Base-by-base conservation (phyloP, 2,888 invertebrate species). In the Nebria brevicollis region DNA sequence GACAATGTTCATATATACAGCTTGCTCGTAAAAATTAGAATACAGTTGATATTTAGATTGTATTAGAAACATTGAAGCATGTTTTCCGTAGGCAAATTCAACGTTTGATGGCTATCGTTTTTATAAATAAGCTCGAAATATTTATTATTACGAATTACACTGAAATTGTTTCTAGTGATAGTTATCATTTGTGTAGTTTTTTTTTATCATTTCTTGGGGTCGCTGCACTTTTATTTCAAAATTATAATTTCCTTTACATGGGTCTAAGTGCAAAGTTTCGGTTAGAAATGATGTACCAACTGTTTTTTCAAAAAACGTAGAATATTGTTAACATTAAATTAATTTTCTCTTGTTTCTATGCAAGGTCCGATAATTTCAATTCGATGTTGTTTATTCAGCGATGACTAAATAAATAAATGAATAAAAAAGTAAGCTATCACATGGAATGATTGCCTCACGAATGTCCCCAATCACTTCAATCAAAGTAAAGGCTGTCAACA, bases 401-500 rank as follows among this genome's bases (percentile, higher is more conserved):
- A 54, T 54, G 7, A 54, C 4, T 54, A 54, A 54, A 8, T 11
- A 70, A 34, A 26, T 70, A 70, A 66, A 78, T 78, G 73, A 78
- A 78, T 78, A 78, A 78, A 78, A 78, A 78, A 73, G 43, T 78
- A 65, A 72, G 73, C 78, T 72, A 64, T 73, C 68, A 77, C 77
- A 77, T 68, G 73, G 42, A 66, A 78, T 78, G 78, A 78, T 78
- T 78, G 78, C 73, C 78, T 78, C 77, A 64, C 77, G 77, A 65
- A 64, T 66, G 77, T 70, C 77, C 70, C 75, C 72, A 78, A 78
- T 78, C 78, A 78, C 72, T 78, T 78, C 78, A 78, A 78, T 78
- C 78, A 78, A 73, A 78, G 78, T 70, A 78, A 78, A 74, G 75
- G 79, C 79, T 79, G 79, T 79, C 79, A 79, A 75, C 70, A 79